Conservation (phyloP, 2,113 vertebrate genomes). For the Myiagra hebetior region DNA sequence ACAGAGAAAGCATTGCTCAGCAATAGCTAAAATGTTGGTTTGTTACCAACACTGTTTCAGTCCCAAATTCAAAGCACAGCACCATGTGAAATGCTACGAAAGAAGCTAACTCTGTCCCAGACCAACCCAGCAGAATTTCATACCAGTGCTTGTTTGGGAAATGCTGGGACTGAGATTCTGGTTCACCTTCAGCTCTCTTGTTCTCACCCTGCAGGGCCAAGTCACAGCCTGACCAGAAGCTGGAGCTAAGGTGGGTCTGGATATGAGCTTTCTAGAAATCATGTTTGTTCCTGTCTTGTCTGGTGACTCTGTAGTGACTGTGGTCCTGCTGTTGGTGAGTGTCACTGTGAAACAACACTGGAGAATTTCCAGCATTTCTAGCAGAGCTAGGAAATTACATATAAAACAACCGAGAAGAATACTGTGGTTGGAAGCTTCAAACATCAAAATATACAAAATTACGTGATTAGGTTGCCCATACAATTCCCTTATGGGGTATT, state of each 20-base stretch:
- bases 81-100: not conserved
- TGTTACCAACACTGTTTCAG: not conserved
- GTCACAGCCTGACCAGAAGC: not conserved
- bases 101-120: not conserved
- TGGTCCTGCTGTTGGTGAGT: not conserved
- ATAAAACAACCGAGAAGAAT: not conserved
- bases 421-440: not conserved
- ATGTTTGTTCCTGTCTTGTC: not conserved
- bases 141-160: not conserved
- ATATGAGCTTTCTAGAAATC: not conserved
- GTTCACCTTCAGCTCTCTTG: not conserved
- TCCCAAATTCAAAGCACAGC: not conserved
- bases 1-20: not conserved
- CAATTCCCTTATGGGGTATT: fast-evolving
- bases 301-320: not conserved
- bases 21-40: not conserved
- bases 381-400: not conserved
- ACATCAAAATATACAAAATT: not conserved
- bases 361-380: not conserved
- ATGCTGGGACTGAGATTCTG: not conserved
- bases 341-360: not conserved
- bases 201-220: not conserved
- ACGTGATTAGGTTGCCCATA: not conserved
- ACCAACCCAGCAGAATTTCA: not conserved
- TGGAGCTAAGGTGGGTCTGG: not conserved